A percentile compares a stretch with the other conserved stretches of the same genome.
Evolutionary conservation across 2,113 vertebrate genomes (phyloP).

Genomic region (Zosterops lateralis): DNA sequence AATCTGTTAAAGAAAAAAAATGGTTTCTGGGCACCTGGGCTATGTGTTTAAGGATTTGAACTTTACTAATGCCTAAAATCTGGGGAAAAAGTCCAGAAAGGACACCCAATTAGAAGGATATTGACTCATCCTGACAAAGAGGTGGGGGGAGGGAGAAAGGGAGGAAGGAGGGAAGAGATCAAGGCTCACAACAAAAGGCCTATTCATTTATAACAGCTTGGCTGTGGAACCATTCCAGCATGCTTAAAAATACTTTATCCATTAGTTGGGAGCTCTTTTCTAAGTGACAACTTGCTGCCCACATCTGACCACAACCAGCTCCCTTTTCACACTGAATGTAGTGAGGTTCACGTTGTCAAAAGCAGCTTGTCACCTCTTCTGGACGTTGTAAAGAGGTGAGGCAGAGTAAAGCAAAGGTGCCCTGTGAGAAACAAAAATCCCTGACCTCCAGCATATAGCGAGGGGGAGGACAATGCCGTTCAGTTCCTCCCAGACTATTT

Average conservation of each 20-base stretch:
- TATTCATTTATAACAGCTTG: constrained; percentile 61
- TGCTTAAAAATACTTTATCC: constrained; percentile 57
- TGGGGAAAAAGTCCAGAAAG: constrained; percentile 51
- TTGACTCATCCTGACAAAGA: constrained; percentile 35
- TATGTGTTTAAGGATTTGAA: constrained; percentile 41
- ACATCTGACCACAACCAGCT: constrained; percentile 38
- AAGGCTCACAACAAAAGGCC: constrained; percentile 59
- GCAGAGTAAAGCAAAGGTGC: constrained; percentile 6
- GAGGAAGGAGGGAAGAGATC: constrained; percentile 60
- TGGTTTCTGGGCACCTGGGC: constrained; percentile 12
- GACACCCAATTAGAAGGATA: constrained; percentile 57
- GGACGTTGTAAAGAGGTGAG: neutral
- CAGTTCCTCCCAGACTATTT: constrained; percentile 56
- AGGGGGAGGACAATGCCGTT: neutral
- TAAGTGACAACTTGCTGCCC: constrained; percentile 1
- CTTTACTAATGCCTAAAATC: constrained; percentile 53
- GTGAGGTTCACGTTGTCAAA: neutral
- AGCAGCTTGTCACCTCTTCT: neutral
- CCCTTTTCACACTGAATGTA: neutral
- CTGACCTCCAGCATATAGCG: neutral
- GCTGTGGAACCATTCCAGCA: constrained; percentile 48
- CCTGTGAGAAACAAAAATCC: neutral
- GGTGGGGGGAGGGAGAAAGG: neutral
- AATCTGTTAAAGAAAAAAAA: constrained; percentile 43
- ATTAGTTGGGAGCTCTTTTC: constrained; percentile 27